A percentile compares a stretch with the other conserved stretches of the same genome.
These are phyloP conservation scores for Aviceda subcristata DNA, from an alignment of 2,113 vertebrate species.

Conservation along the genomic window DNA sequence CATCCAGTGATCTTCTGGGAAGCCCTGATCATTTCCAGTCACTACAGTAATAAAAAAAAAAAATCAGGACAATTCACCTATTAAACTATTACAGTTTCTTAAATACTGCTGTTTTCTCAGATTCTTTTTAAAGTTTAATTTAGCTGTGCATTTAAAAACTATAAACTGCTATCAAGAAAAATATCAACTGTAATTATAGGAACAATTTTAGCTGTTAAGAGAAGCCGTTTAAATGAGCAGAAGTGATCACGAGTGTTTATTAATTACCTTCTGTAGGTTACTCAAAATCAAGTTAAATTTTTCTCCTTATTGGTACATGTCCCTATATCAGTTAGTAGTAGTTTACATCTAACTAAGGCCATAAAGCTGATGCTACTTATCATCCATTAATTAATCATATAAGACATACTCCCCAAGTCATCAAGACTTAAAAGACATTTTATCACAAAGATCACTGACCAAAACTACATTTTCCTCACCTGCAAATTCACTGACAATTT, in stretches of 20 bases:
- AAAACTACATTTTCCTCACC: not conserved
- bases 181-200: not conserved
- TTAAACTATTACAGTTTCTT: not conserved
- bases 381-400: not conserved
- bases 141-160: not conserved
- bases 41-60: not conserved
- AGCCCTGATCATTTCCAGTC: not conserved
- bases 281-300: not conserved
- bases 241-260: not conserved
- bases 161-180: not conserved
- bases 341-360: not conserved
- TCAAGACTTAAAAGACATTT: not conserved
- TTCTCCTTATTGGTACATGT: not conserved
- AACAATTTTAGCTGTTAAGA: not conserved
- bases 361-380: not conserved
- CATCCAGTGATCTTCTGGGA: not conserved
- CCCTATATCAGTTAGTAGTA: not conserved
- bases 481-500: conserved; percentile 1
- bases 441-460: not conserved
- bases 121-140: not conserved
- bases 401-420: not conserved
- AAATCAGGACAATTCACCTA: not conserved
- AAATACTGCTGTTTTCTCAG: not conserved
- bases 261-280: not conserved
- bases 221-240: not conserved